Evolutionary conservation across 2,888 invertebrate species (phyloP).

Genomic region (Psylliodes chrysocephalus): DNA sequence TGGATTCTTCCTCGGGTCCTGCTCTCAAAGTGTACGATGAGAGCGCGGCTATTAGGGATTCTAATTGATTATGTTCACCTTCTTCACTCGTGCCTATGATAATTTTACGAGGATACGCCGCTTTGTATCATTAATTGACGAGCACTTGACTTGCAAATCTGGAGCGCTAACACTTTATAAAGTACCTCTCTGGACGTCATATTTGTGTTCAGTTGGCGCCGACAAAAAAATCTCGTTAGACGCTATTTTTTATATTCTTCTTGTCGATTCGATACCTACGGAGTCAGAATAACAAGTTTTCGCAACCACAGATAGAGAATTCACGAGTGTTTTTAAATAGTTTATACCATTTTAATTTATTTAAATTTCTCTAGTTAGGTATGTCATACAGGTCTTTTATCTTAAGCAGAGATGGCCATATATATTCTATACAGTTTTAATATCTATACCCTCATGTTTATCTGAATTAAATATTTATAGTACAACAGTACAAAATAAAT

Average conservation of each 20-base stretch:
- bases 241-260: not conserved
- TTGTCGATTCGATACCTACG: too few species aligned
- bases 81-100: slow-evolving; percentile 52
- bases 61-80: slow-evolving; percentile 53
- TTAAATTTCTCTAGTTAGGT: too few species aligned
- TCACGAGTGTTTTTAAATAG: too few species aligned
- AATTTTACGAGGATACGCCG: slow-evolving; percentile 50
- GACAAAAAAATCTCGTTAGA: not conserved
- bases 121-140: slow-evolving; percentile 51
- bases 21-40: slow-evolving; percentile 24
- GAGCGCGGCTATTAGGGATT: slow-evolving; percentile 47
- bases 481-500: too few species aligned
- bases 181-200: slow-evolving; percentile 32
- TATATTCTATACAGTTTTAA: too few species aligned
- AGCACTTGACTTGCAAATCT: slow-evolving; percentile 51
- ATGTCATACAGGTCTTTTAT: too few species aligned
- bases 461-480: too few species aligned
- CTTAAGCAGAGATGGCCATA: too few species aligned
- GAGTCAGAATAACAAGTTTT: too few species aligned
- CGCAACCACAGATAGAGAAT: not conserved
- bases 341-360: too few species aligned
- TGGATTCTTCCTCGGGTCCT: slow-evolving; percentile 40
- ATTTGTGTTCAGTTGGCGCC: slow-evolving; percentile 23
- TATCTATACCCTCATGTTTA: too few species aligned
- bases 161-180: slow-evolving; percentile 43